Evolutionary conservation across 2,888 invertebrate genomes (phyloP).

Genomic region (Lomographa bimaculata): DNA sequence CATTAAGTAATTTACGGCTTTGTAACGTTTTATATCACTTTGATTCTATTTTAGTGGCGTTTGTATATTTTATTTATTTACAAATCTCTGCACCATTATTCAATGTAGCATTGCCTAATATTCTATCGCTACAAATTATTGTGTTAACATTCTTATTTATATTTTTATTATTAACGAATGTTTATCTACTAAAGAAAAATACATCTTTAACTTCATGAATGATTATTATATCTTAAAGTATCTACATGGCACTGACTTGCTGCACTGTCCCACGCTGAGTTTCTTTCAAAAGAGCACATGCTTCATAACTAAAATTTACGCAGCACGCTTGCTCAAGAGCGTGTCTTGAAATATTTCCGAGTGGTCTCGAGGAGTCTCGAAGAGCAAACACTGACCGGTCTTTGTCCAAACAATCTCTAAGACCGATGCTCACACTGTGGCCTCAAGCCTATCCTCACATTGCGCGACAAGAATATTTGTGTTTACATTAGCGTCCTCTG

Average conservation of each 20-base stretch:
- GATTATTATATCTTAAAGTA: no score
- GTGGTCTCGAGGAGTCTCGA: constrained; percentile 67
- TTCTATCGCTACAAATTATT: no score
- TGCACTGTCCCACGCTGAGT: constrained; percentile 19
- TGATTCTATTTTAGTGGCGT: constrained; percentile 11
- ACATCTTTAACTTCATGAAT: no score
- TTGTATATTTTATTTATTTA: constrained; percentile 3
- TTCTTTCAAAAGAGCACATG: constrained; percentile 24
- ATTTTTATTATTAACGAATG: no score
- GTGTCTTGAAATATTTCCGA: constrained; percentile 71
- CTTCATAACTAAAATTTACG: constrained; percentile 35
- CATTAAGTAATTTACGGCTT: constrained; percentile 26
- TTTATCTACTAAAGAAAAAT: no score
- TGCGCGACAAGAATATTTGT: constrained; percentile 58
- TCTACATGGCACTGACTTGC: no score
- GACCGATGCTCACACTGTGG: constrained; percentile 47
- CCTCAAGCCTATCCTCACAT: constrained; percentile 61
- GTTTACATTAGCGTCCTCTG: constrained; percentile 64
- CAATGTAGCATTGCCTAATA: no score
- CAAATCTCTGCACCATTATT: constrained; percentile 3
- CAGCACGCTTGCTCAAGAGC: constrained; percentile 52
- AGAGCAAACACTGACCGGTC: constrained; percentile 78
- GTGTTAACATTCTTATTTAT: no score
- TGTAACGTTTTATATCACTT: constrained; percentile 15
- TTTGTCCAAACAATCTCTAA: constrained; percentile 68